Evolutionary conservation across 2,888 invertebrate genomes (phyloP).

Genomic region (Rhingia rostrata): DNA sequence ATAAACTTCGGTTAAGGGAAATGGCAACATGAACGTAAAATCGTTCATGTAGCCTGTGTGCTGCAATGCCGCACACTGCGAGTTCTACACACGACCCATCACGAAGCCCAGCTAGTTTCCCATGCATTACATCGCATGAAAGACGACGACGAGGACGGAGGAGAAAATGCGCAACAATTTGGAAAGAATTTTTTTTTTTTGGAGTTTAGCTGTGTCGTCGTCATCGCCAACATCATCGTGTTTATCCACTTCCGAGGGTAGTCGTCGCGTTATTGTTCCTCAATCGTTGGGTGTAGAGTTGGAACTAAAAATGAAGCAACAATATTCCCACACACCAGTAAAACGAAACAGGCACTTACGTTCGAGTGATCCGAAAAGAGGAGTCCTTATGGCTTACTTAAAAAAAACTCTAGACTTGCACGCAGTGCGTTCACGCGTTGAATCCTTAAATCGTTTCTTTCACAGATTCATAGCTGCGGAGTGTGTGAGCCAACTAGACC

Average conservation of each 20-base stretch:
- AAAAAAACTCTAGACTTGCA: conserved; percentile 15
- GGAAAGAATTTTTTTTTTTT: conserved; percentile 55
- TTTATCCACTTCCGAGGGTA: conserved; percentile 59
- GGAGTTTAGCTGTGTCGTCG: conserved; percentile 45
- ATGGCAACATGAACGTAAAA: conserved; percentile 51
- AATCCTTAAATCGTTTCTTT: conserved; percentile 21
- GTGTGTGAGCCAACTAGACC: background rate
- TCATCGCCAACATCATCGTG: conserved; percentile 48
- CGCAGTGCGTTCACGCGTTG: conserved; percentile 36
- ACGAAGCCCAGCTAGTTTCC: conserved; percentile 17
- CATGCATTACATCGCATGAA: background rate
- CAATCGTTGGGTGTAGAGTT: conserved; percentile 1
- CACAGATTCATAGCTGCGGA: background rate
- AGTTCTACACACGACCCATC: background rate
- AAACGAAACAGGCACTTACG: conserved; percentile 16
- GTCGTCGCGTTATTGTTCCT: conserved; percentile 38
- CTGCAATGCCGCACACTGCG: conserved; percentile 4
- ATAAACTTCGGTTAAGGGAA: conserved; percentile 58
- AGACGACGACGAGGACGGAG: background rate
- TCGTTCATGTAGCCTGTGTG: background rate
- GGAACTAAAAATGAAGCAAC: background rate
- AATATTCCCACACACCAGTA: background rate
- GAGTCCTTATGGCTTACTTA: background rate
- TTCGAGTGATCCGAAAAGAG: background rate
- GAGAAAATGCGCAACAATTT: conserved; percentile 60